Evolutionary conservation across 2,888 invertebrate species (phyloP), one percentile per base, ranked within the genome.

Genomic region (Rhynchonema sp.): DNA sequence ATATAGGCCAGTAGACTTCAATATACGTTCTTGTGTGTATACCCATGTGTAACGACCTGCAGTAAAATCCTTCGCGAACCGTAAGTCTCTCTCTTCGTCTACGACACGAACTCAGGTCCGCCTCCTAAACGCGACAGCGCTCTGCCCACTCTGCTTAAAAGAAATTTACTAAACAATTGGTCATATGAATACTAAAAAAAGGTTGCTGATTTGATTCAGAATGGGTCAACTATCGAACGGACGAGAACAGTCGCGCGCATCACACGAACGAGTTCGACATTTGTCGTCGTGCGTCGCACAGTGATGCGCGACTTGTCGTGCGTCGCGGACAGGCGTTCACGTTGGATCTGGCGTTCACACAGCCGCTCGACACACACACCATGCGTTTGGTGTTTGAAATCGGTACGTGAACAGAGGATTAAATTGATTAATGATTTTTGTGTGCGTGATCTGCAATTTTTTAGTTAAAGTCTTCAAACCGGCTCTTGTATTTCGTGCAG

Each of bases 241-340:
- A 66, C 57, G 58, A 63, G 22, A 62, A 64, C 1, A 57, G 66
- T 1, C 56, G 65, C 1, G 59, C 63, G 1, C 71, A 71, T 60
- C 66, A 68, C 61, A 68, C 66, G 25, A 68, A 67, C 56, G 68
- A 67, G 60, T 68, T 70, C 55, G 67, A 67, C 49, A 68, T 69
- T 23, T 64, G 65, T 13, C 30, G 59, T 27, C 58, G 57, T 6
- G 46, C 62, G 28, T 59, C 63, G 28, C 57, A 60, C 25, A n/a
- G n/a, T n/a, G n/a, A n/a, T n/a, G 55, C 52, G 26, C 59, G 62
- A 20, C 46, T 64, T n/a, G 56, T 59, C 6, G 26, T 63, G 1
- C 60, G 71, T 13, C 61, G 71, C n/a, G 70, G 70, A n/a, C 63
- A 66, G 23, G 54, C 55, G 6, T 69, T 71, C 62, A 60, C 63